Percentiles rank a stretch among this genome's conserved stretches.
Evolutionary conservation across 2,797 vertebrate species (phyloP).

Genomic region (Prionace glauca): DNA sequence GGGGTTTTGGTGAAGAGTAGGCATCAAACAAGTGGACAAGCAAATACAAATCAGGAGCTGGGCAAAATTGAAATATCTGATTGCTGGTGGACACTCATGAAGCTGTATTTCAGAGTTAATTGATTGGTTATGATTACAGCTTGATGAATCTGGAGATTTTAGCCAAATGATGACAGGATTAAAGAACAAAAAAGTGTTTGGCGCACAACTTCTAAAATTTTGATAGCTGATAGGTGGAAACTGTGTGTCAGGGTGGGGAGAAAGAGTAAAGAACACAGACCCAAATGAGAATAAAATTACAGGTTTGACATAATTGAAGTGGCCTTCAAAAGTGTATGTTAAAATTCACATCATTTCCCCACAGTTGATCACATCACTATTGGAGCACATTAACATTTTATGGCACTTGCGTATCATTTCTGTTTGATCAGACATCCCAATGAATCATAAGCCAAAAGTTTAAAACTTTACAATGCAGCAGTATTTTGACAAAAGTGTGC

Average conservation of each 20-base stretch:
- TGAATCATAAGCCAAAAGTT: background rate
- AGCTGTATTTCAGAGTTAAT: background rate
- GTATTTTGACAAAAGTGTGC: background rate
- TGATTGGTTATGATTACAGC: background rate
- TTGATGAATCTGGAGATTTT: background rate
- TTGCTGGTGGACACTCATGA: background rate
- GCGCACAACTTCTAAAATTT: background rate
- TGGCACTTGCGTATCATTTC: background rate
- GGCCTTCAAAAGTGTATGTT: background rate
- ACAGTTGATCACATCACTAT: background rate
- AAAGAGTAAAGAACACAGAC: background rate
- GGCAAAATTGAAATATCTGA: background rate
- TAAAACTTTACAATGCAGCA: background rate
- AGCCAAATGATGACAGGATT: background rate
- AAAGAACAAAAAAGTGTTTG: background rate
- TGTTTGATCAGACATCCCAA: background rate
- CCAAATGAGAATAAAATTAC: background rate
- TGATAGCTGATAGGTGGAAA: background rate
- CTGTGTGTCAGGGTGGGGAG: background rate
- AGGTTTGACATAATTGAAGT: too few species aligned
- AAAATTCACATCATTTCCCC: background rate
- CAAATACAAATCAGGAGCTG: background rate
- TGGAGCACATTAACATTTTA: background rate
- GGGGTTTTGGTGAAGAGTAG: background rate
- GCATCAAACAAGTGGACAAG: background rate